Evolutionary conservation across 2,797 vertebrate species (phyloP).

Genomic region (Anguilla pacifica): DNA sequence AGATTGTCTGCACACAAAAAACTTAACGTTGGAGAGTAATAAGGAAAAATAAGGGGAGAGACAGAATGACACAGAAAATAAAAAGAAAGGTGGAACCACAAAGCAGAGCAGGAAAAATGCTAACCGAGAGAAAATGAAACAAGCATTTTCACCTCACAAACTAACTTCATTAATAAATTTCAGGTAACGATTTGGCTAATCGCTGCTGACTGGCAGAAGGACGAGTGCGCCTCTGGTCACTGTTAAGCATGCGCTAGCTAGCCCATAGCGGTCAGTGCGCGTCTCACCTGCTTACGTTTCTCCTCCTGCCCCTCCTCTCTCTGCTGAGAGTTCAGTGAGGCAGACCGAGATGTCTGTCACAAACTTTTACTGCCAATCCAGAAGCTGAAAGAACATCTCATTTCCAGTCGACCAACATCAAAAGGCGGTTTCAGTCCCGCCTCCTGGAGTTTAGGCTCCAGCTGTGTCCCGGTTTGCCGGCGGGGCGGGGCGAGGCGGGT

Average conservation of each 20-base stretch:
- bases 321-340: neutral
- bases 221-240: neutral
- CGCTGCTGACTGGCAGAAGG: neutral
- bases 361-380: slow-evolving; percentile 15
- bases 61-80: neutral
- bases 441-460: slow-evolving; percentile 31
- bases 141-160: neutral
- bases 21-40: neutral
- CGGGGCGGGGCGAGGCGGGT: slow-evolving; percentile 34
- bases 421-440: slow-evolving; percentile 33
- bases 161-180: neutral
- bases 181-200: neutral
- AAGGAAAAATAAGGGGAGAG: neutral
- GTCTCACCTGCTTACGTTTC: too few relatives aligned
- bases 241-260: neutral
- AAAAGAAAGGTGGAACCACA: neutral
- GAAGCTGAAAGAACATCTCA: neutral
- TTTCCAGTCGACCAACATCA: slow-evolving; percentile 32
- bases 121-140: neutral
- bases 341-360: slow-evolving; percentile 49
- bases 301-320: neutral
- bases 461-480: slow-evolving; percentile 33
- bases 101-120: neutral
- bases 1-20: neutral
- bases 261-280: neutral